phyloP scores from a whole-genome alignment of 2,888 invertebrate genomes.

The Laspeyria flexula region DNA sequence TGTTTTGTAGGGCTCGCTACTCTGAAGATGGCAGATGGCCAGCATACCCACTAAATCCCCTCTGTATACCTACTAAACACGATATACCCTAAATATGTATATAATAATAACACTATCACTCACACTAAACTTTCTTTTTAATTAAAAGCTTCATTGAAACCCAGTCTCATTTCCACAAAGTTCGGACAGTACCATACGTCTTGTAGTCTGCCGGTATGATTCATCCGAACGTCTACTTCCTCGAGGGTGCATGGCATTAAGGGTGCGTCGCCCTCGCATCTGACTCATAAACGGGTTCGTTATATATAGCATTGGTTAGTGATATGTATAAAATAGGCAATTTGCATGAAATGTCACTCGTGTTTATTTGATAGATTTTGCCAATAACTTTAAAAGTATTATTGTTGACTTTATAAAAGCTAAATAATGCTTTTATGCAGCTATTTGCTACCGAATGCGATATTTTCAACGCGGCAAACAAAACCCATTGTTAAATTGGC shows the following conservation, averaged over 20 bases:
- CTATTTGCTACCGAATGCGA: too few species aligned
- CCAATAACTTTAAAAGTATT: background rate
- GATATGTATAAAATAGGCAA: slow-evolving; percentile 2
- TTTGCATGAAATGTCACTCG: background rate
- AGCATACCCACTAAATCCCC: too few species aligned
- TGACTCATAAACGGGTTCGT: slow-evolving; percentile 47
- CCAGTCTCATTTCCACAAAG: slow-evolving; percentile 16
- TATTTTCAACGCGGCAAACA: too few species aligned
- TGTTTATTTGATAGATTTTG: background rate
- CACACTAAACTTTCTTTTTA: slow-evolving; percentile 13
- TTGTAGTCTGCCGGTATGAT: slow-evolving; percentile 41
- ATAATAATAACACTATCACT: too few species aligned
- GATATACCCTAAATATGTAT: too few species aligned
- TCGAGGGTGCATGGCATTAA: slow-evolving; percentile 50
- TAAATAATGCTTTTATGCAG: too few species aligned
- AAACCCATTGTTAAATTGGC: too few species aligned
- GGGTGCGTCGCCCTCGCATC: slow-evolving; percentile 48
- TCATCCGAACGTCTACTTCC: slow-evolving; percentile 37
- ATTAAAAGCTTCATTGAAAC: slow-evolving; percentile 26
- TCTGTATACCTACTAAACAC: too few species aligned
- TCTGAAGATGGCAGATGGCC: too few species aligned
- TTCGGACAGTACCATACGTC: slow-evolving; percentile 37
- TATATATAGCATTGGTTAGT: slow-evolving; percentile 6
- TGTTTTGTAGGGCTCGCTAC: too few species aligned
- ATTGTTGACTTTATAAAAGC: too few species aligned